Conservation (phyloP, 2,888 invertebrate genomes). For the Epinotia nisella region DNA sequence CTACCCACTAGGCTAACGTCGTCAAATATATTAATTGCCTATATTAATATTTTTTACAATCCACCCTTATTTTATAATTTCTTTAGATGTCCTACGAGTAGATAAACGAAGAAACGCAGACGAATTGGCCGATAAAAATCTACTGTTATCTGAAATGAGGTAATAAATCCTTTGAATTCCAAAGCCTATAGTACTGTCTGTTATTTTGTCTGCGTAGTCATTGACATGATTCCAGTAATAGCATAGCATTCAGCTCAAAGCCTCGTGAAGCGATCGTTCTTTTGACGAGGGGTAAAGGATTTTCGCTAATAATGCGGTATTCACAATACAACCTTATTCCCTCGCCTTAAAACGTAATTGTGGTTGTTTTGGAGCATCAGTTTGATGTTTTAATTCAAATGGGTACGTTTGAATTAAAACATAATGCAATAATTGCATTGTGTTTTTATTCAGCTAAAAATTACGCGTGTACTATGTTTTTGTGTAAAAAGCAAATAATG, state of each 20-base stretch:
- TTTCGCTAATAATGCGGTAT: constrained; percentile 23
- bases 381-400: background rate
- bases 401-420: too few species aligned
- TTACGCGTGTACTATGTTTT: background rate
- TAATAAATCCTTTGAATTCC: background rate
- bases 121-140: too few species aligned
- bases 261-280: background rate
- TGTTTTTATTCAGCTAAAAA: background rate
- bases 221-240: constrained; percentile 33
- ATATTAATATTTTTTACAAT: too few species aligned
- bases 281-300: constrained; percentile 19
- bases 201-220: constrained; percentile 13
- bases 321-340: background rate
- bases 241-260: constrained; percentile 24
- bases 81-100: too few species aligned
- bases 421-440: background rate
- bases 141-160: too few species aligned
- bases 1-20: too few species aligned
- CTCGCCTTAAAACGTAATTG: background rate
- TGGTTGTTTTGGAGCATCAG: background rate
- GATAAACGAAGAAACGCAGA: too few species aligned
- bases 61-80: too few species aligned
- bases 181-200: background rate
- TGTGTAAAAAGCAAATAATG: background rate
- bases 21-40: too few species aligned